Base-by-base conservation (phyloP, 2,888 invertebrate genomes). In the Ochropleura leucogaster region DNA sequence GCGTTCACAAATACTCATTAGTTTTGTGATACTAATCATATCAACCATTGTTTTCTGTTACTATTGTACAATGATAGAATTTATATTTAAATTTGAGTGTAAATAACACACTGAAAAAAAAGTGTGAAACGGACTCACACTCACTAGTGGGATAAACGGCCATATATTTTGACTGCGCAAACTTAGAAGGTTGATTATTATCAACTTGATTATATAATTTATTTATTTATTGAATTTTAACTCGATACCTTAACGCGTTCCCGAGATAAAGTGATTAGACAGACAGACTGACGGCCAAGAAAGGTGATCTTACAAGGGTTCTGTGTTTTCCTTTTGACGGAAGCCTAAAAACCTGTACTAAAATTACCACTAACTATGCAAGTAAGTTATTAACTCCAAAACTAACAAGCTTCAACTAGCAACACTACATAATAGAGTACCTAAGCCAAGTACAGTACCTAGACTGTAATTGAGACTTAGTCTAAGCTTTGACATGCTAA, bases 401-500 rank as follows among this genome's bases (percentile, higher is more conserved):
- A 73, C 80, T 51, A 78, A 83, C 72, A 79, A 62, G 73, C 20
- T 44, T 55, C 68, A 59, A 62, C 67, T 44, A 82, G 55, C 14
- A 78, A 70, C 70, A 68, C 68, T 68, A 71, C 57, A 68, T 79
- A 82, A 79, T 70, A 70, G 60, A 70, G 47, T 83, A 47, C 70
- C 69, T 73, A 67, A 67, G 42, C 30, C 66, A 71, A 68, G 49
- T 70, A 67, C 51, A 40, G 72, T 62, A 76, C 69, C 72, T 68
- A 70, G 60, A 57, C 71, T 67, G 75, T 95, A 94, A 95, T 95
- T 93, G 93, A 90, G 93, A 92, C 91, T 91, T 91, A 92, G 93
- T 89, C 89, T 86, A 85, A 88, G 92, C 95, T 96, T 95, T 96
- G 95, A 94, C 91, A 95, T 96, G 95, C 92, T 93, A 95, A 95